Evolutionary conservation across 2,113 vertebrate species (phyloP), one percentile per base, ranked within the genome.

Genomic region (Cyprinus carpio): DNA sequence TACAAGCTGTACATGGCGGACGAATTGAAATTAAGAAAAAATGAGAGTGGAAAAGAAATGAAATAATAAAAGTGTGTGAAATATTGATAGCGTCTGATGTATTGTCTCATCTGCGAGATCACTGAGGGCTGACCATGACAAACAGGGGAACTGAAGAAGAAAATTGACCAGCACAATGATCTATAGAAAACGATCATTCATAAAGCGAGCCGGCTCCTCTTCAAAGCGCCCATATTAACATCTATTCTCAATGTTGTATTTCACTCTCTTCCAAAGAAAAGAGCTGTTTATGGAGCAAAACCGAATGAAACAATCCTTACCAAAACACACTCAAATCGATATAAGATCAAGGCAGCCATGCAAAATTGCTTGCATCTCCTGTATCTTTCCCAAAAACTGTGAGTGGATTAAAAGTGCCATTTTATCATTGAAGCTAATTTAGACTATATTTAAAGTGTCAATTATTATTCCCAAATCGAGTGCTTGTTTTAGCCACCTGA

Each of bases 81-180:
- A 81, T 82, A 86, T 85, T 85, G 69, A 84, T 64, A n/a, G 46
- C 4, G 72, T 56, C 31, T 46, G 88, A 88, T 85, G 77, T 84
- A 84, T 54, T 75, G 81, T 78, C 82, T 81, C 29, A 85, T 86
- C 78, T 43, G n/a, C 34, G 54, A 62, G 71, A 72, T 75, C 43
- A 56, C 11, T 74, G 65, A 58, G 72, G 81, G 6, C 40, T 12
- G 43, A 25, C 18, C n/a, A 15, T 85, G 58, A 65, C 69, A 86
- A 64, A 46, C 46, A 64, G 60, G 5, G 31, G 62, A 49, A n/a
- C 3, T 27, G 74, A 87, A 80, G 60, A 69, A 62, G 58, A 72
- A 81, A 78, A 85, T 51, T 31, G 69, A 58, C 46, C 11, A 75
- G 71, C 23, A 82, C 51, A 60, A 40, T 34, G 23, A 69, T 85